Base-by-base conservation (phyloP, 2,888 invertebrate species). In the Tricholauxania praeusta region DNA sequence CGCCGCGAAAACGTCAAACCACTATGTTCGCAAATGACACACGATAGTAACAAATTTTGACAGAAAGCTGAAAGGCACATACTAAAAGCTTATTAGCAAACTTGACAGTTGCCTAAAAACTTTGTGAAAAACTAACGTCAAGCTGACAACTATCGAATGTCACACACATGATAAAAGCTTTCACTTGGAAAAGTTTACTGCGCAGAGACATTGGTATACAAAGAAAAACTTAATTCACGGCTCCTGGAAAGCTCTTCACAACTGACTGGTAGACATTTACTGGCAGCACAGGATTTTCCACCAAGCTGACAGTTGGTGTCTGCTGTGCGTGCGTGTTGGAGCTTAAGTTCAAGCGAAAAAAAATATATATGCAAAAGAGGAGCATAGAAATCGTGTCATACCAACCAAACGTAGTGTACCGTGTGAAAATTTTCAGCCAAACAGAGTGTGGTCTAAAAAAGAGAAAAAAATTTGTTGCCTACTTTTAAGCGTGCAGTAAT, bases 201-300 rank as follows among this genome's bases (percentile, higher is more conserved):
- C 62, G 1, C 10, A 2, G 49, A 19, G 39, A 49, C 60, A 47
- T n/a, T n/a, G n/a, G 53, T 28, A 52, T 53, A 66, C 39, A 51
- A 64, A 14, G 19, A 22, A 64, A 66, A 53, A 66, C 12, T 15
- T 57, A 60, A 14, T 51, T 51, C 22, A 67, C 10, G 66, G 63
- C 53, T 72, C 72, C 68, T 72, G 68, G 68, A 68, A 72, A 72
- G 72, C 72, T 72, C 57, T 1, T 10, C 15, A 14, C 28, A n/a
- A 57, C 57, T 12, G 63, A 19, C 65, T 14, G 12, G 51, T 15
- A 55, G n/a, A 66, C 32, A 39, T 12, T 17, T 22, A 17, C 51
- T 60, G 55, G 28, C 32, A 51, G 57, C 57, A 57, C 57, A 57
- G 71, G 63, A 63, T 51, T 70, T 65, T 55, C 17, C 57, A 8